Percentiles rank a stretch among this genome's conserved stretches.
Evolutionary conservation across 2,797 vertebrate species (phyloP).

Genomic region (Thalassophryne amazonica): DNA sequence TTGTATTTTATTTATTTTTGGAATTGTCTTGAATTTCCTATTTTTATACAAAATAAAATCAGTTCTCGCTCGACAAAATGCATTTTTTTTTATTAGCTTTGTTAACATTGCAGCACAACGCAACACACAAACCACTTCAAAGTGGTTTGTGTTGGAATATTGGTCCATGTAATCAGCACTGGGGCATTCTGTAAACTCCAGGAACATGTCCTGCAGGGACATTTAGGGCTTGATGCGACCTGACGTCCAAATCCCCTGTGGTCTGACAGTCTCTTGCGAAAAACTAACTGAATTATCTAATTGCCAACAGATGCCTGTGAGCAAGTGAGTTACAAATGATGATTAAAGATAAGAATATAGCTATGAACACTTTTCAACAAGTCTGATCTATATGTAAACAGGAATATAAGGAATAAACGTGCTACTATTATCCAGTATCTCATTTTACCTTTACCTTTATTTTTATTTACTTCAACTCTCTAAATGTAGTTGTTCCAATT

Average conservation of each 20-base stretch:
- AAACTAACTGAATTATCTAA: constrained; percentile 1
- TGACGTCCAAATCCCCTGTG: constrained; percentile 13
- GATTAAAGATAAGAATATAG: not conserved
- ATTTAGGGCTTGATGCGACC: constrained; percentile 22
- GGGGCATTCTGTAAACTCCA: constrained; percentile 26
- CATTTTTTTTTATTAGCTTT: not conserved
- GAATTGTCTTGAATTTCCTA: no score
- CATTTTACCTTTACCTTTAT: not conserved
- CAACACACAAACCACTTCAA: constrained; percentile 21
- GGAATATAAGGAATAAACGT: not conserved
- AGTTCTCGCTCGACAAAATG: no score
- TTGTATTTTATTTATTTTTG: no score
- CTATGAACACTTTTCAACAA: not conserved
- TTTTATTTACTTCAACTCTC: not conserved
- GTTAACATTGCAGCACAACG: constrained; percentile 2
- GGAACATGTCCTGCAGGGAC: constrained; percentile 17
- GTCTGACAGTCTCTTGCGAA: constrained; percentile 1
- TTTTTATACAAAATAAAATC: no score
- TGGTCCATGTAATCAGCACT: constrained; percentile 25
- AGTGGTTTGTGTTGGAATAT: constrained; percentile 18
- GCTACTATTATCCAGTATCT: no score
- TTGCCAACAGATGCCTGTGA: no score
- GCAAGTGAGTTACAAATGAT: constrained; percentile 11
- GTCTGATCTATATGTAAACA: not conserved
- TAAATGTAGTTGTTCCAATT: not conserved